Evolutionary conservation across 2,888 invertebrate species (phyloP), one percentile per base, ranked within the genome.

Genomic region (Agrotis puta): DNA sequence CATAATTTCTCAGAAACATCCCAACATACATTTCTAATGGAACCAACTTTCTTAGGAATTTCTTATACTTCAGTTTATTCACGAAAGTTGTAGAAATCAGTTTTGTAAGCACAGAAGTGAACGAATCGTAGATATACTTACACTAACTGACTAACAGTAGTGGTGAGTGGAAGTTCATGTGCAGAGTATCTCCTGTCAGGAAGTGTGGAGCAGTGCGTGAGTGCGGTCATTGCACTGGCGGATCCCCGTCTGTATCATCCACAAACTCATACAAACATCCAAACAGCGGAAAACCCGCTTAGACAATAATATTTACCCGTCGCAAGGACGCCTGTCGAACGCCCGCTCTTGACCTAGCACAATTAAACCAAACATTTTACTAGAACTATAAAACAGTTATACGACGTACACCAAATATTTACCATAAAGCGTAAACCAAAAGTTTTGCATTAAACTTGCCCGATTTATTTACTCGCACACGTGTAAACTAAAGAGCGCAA

Each of bases 361-460:
- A 95, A 95, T 95, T 94, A 95, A 95, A 95, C 93, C 93, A 95
- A 95, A 95, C 95, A 95, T 95, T 95, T 94, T 94, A 95, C 94
- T 95, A 92, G 92, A 94, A 94, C 95, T 95, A 95, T 96, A 95
- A 95, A 96, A 94, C 94, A 93, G 93, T 94, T 94, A 94, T 93
- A 94, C 94, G 94, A 94, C 93, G 94, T 94, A 93, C 92, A 95
- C 95, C 94, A 96, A 95, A 96, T 96, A 96, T 96, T 96, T 96
- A 96, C 95, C 95, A 95, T 95, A 95, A 95, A 95, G 94, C 95
- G 95, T 95, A 95, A 95, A 95, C 95, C 95, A 94, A 95, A 95
- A 95, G 93, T 94, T 95, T 95, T 95, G 95, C 95, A 95, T 95
- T 95, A 93, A 94, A 94, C 94, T 94, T 90, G 92, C 92, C 90